A percentile compares a stretch with the other conserved stretches of the same genome.
These are phyloP conservation scores for Steatornis caripensis DNA, from an alignment of 2,113 vertebrate species.

Conservation along the genomic window DNA sequence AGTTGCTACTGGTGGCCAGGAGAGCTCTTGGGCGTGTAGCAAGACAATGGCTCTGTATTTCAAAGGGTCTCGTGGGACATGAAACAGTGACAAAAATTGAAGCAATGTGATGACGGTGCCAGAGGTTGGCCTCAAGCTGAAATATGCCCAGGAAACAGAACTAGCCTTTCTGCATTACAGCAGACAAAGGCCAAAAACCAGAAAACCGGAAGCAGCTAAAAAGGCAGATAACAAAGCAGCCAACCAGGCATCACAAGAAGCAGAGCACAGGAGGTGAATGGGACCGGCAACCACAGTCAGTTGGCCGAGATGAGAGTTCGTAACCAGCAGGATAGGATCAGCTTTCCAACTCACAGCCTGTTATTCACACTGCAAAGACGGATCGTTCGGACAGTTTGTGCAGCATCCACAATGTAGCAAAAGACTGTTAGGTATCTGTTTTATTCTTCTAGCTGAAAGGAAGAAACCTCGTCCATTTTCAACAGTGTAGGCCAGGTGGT, in stretches of 20 bases:
- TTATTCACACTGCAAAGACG: background rate
- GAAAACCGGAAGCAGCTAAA: background rate
- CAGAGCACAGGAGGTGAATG: background rate
- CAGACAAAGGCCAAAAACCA: background rate
- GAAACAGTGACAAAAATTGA: background rate
- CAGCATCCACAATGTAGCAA: background rate
- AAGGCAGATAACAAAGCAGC: background rate
- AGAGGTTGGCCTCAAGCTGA: background rate
- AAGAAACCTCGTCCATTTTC: background rate
- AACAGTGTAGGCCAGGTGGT: background rate
- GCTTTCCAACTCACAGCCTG: background rate
- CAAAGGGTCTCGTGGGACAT: background rate
- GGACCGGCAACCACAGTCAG: background rate
- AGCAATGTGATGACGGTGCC: background rate
- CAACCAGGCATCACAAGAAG: background rate
- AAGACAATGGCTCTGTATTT: background rate
- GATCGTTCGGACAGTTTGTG: background rate
- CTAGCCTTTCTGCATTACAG: background rate
- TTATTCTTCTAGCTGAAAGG: background rate
- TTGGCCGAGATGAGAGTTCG: background rate
- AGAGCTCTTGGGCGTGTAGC: background rate
- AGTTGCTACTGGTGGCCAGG: background rate
- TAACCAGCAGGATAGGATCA: background rate
- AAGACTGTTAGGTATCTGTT: background rate
- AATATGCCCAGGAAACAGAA: background rate